phyloP scores from a whole-genome alignment of 1,140 invertebrate genomes.

The Vollenhovia emeryi region DNA sequence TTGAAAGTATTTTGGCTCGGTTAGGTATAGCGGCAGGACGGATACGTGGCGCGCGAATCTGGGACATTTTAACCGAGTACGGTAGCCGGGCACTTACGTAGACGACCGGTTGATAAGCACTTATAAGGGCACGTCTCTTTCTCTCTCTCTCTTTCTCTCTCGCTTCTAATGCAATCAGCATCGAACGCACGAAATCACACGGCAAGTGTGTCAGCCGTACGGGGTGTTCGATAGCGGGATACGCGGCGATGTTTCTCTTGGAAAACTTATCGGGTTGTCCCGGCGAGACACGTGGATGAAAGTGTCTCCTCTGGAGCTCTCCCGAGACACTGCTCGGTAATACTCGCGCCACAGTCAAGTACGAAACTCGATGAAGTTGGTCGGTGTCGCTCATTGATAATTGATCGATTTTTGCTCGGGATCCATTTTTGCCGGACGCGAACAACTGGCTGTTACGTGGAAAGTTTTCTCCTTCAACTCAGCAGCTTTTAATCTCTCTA shows the following conservation, averaged over 20 bases:
- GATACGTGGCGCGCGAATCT: slow-evolving; percentile 16
- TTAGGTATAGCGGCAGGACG: background rate
- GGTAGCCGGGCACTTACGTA: background rate
- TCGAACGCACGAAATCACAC: slow-evolving; percentile 3
- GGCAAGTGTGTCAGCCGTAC: background rate
- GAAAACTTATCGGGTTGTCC: too few species aligned
- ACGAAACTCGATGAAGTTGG: too few species aligned
- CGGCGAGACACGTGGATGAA: too few species aligned
- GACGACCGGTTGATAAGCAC: slow-evolving; percentile 44
- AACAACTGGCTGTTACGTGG: too few species aligned
- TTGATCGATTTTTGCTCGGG: too few species aligned
- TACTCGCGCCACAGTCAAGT: too few species aligned
- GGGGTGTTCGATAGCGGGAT: background rate
- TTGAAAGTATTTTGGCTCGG: slow-evolving; percentile 48
- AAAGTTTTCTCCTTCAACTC: too few species aligned
- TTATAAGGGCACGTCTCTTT: slow-evolving; percentile 42
- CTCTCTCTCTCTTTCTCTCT: background rate
- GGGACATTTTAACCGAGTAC: slow-evolving; percentile 30
- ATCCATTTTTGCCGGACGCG: too few species aligned
- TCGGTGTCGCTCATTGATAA: too few species aligned
- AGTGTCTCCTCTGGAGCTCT: too few species aligned
- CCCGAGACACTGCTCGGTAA: too few species aligned
- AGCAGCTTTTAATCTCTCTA: too few species aligned
- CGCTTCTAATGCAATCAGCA: slow-evolving; percentile 1
- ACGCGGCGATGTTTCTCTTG: background rate